Evolutionary conservation across 2,113 vertebrate genomes (phyloP), one percentile per base, ranked within the genome.

Genomic region (Illadopsis cleaveri): DNA sequence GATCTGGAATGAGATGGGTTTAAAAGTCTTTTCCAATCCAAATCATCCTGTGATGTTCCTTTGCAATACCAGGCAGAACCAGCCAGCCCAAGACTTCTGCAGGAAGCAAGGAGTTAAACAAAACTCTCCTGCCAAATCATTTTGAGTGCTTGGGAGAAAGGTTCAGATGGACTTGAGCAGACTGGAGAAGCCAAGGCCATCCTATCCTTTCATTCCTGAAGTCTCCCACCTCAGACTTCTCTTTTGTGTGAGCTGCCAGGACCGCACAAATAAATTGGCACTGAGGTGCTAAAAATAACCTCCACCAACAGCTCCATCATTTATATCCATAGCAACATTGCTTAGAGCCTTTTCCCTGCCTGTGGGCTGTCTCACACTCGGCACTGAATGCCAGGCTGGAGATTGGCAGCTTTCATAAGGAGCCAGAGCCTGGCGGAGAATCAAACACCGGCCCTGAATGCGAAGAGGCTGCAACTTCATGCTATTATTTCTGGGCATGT

Each of bases 241-340:
- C 92, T 94, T 97, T 80, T 93, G 82, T 86, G 21, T 6, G 21
- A 91, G 92, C 94, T 77, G 35, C 96, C 93, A 90, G 96, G 95
- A 97, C 19, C 11, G 48, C 79, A 44, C 96, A 96, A 97, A 97
- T 97, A 98, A 98, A 97, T 97, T 94, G 97, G 94, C 91, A 89
- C 96, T 12, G 15, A 80, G 31, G 11, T 31, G 89, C 98, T 98
- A 98, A 98, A 98, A 98, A 98, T 98, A 98, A 97, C 97, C 50
- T n/a, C 94, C 76, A 93, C 97, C 96, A 69, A 96, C 90, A 57
- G 48, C 44, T 85, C 96, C 97, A 96, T 94, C 47, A 24, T 95
- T 96, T 96, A 97, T 98, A 98, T 98, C 98, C 98, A 98, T 98
- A 96, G 98, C 97, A 98, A 98, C 98, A 58, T 94, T 37, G 85